Conservation (phyloP, 2,113 vertebrate species). For the Empidonax traillii region DNA sequence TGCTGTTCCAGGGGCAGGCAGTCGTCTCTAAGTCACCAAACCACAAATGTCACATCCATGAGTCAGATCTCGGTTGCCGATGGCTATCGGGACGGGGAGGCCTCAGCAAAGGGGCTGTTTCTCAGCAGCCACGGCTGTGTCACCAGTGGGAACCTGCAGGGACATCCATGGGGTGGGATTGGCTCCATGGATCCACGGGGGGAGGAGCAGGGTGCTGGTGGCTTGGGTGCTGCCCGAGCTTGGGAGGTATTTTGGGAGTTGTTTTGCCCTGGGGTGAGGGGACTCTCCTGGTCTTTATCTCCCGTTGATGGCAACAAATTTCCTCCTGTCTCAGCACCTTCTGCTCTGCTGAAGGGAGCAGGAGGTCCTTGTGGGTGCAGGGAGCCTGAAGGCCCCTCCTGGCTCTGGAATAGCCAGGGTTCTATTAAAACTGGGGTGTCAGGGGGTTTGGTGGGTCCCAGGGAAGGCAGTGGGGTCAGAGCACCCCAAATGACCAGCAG, state of each 20-base stretch:
- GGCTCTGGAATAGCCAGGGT: neutral
- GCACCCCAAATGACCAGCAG: neutral
- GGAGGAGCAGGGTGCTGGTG: rapidly evolving
- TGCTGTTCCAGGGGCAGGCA: rapidly evolving
- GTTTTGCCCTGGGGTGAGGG: neutral
- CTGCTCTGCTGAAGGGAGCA: rapidly evolving
- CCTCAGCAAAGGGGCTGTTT: neutral
- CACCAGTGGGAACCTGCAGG: neutral
- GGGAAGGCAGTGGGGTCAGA: neutral
- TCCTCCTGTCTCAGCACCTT: neutral
- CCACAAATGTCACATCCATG: neutral
- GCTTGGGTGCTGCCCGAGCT: neutral
- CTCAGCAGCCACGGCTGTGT: neutral
- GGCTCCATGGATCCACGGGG: rapidly evolving
- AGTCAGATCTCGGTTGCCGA: neutral
- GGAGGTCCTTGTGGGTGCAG: rapidly evolving
- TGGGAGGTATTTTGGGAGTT: neutral
- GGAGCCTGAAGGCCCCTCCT: neutral
- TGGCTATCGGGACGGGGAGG: neutral
- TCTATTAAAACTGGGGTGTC: rapidly evolving
- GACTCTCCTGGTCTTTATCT: neutral
- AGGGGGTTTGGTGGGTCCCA: neutral
- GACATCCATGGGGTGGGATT: neutral
- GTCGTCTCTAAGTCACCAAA: neutral
- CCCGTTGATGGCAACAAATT: rapidly evolving